Evolutionary conservation across 1,140 invertebrate genomes (phyloP).

Genomic region (Protaetia brevitarsis): DNA sequence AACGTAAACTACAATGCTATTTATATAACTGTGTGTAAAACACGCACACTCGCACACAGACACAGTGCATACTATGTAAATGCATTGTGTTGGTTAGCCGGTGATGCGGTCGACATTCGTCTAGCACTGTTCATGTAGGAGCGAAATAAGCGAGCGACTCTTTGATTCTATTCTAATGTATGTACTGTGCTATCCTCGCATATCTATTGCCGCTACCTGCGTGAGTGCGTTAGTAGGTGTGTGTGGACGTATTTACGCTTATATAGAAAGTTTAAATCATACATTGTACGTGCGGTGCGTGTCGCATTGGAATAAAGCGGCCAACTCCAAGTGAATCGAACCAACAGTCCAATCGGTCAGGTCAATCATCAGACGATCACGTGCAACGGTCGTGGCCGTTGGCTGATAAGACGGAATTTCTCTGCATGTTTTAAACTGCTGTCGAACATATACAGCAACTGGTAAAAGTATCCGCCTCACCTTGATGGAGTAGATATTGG

Average conservation of each 20-base stretch:
- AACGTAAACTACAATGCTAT: neutral
- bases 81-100: neutral
- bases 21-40: neutral
- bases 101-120: neutral
- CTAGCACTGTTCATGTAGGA: too few relatives aligned
- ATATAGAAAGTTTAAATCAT: constrained; percentile 10
- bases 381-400: neutral
- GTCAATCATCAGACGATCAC: constrained; percentile 6
- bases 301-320: neutral
- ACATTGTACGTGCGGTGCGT: neutral
- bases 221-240: neutral
- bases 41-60: neutral
- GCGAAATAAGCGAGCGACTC: too few relatives aligned
- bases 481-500: neutral
- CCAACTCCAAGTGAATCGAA: neutral
- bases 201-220: too few relatives aligned
- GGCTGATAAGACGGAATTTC: constrained; percentile 9
- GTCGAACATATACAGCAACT: neutral
- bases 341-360: constrained; percentile 4
- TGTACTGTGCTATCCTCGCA: too few relatives aligned
- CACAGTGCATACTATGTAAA: neutral
- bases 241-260: neutral
- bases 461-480: neutral
- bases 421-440: neutral
- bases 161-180: too few relatives aligned